These are phyloP conservation scores for Bagarius yarrelli DNA, from an alignment of 2,113 vertebrate species.

Conservation along the genomic window DNA sequence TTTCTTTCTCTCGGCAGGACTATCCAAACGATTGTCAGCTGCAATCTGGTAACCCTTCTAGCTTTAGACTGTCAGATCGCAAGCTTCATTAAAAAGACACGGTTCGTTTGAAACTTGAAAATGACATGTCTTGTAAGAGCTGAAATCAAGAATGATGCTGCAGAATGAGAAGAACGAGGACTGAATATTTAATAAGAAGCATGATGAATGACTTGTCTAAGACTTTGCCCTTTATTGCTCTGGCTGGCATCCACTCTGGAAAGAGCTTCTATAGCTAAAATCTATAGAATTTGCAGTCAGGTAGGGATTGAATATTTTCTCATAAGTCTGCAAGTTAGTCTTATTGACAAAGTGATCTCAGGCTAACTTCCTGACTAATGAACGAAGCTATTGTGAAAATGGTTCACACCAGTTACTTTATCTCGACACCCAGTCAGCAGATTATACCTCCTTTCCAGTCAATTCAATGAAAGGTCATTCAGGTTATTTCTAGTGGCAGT, in stretches of 20 bases:
- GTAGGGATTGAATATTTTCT: slow-evolving; percentile 42
- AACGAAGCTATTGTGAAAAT: slow-evolving; percentile 50
- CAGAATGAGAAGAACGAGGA: background rate
- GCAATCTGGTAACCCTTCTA: slow-evolving; percentile 13
- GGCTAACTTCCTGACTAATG: slow-evolving; percentile 48
- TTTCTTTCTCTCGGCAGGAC: slow-evolving; percentile 19
- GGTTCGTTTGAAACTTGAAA: background rate
- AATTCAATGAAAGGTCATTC: background rate
- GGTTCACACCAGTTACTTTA: slow-evolving; percentile 47
- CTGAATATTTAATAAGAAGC: background rate
- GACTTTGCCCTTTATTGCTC: slow-evolving; percentile 51
- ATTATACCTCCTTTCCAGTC: slow-evolving; percentile 32
- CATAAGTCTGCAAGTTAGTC: slow-evolving; percentile 46
- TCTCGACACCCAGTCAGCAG: slow-evolving; percentile 40
- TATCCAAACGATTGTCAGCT: slow-evolving; percentile 13
- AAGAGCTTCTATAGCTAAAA: slow-evolving; percentile 56
- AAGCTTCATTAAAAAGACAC: slow-evolving; percentile 5
- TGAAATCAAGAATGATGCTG: background rate
- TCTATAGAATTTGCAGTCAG: slow-evolving; percentile 49
- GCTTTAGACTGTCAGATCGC: background rate
- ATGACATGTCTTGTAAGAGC: slow-evolving; percentile 4
- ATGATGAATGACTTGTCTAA: slow-evolving; percentile 61
- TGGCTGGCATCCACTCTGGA: slow-evolving; percentile 46
- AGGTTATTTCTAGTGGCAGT: background rate
- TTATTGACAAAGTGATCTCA: slow-evolving; percentile 41